phyloP scores from a whole-genome alignment of 2,113 vertebrate genomes.

The Austrofundulus limnaeus region DNA sequence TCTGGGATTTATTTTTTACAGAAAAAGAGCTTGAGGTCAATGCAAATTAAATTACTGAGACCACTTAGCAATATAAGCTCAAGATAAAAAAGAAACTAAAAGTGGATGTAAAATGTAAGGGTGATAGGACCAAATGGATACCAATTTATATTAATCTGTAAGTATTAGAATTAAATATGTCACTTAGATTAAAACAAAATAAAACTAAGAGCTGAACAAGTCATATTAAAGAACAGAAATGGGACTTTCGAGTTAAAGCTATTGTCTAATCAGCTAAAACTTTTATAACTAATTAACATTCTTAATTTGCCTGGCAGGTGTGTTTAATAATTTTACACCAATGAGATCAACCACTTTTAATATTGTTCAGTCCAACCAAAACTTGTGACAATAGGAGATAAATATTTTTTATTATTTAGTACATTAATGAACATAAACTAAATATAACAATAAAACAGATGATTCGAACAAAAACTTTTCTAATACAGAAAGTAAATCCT shows the following conservation, averaged over 20 bases:
- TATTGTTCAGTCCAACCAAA: not conserved
- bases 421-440: not conserved
- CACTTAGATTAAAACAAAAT: not conserved
- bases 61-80: slow-evolving; percentile 38
- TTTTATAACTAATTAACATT: not conserved
- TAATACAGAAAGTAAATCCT: not conserved
- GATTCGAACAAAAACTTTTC: not conserved
- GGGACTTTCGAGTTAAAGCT: not conserved
- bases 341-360: not conserved
- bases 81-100: slow-evolving; percentile 27
- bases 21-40: slow-evolving; percentile 40
- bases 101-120: slow-evolving; percentile 11
- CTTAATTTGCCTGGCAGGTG: not conserved
- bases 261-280: not conserved
- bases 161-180: not conserved
- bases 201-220: not conserved
- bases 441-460: not conserved
- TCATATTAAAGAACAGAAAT: slow-evolving; percentile 2
- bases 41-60: slow-evolving; percentile 56
- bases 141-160: slow-evolving; percentile 22
- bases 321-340: slow-evolving; percentile 12
- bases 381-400: not conserved
- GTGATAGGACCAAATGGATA: not conserved
- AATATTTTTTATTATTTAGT: not conserved
- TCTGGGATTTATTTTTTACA: slow-evolving; percentile 46